A percentile compares a stretch with the other conserved stretches of the same genome.
Evolutionary conservation across 2,888 invertebrate genomes (phyloP).

Genomic region (Callyntrura guangdongensis): DNA sequence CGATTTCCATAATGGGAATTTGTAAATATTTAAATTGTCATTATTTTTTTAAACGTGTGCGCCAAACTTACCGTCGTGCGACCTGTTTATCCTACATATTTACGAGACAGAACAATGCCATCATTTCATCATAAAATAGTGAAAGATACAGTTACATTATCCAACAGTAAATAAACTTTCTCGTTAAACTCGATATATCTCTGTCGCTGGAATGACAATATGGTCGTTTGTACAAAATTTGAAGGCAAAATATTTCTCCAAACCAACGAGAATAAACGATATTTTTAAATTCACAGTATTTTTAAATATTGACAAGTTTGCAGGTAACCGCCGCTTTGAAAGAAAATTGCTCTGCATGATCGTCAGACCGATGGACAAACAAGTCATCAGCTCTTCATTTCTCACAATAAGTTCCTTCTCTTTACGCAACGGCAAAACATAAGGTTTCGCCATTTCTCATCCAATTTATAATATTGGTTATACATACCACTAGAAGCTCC

Average conservation of each 20-base stretch:
- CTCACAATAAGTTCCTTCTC: too few species aligned
- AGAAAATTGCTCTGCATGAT: not conserved
- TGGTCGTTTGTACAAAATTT: too few species aligned
- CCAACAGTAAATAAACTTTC: not conserved
- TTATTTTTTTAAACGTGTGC: constrained; percentile 14
- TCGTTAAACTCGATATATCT: too few species aligned
- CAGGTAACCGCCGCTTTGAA: too few species aligned
- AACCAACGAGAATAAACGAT: not conserved
- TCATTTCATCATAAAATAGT: not conserved
- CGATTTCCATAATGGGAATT: constrained; percentile 54
- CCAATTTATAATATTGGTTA: too few species aligned
- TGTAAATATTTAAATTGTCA: constrained; percentile 60
- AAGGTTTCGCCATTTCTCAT: too few species aligned
- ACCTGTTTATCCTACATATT: not conserved
- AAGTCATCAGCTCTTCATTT: too few species aligned
- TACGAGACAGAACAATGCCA: not conserved
- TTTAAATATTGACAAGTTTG: too few species aligned
- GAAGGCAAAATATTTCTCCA: too few species aligned
- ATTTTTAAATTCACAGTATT: not conserved
- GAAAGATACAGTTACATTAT: not conserved
- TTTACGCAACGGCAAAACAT: too few species aligned
- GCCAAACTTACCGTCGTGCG: not conserved
- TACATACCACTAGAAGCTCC: not conserved
- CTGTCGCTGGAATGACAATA: too few species aligned
- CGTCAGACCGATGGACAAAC: too few species aligned